Percentiles rank a stretch among this genome's conserved stretches.
These are phyloP conservation scores for Folsomia candida DNA, from an alignment of 2,888 invertebrate species.

Conservation along the genomic window DNA sequence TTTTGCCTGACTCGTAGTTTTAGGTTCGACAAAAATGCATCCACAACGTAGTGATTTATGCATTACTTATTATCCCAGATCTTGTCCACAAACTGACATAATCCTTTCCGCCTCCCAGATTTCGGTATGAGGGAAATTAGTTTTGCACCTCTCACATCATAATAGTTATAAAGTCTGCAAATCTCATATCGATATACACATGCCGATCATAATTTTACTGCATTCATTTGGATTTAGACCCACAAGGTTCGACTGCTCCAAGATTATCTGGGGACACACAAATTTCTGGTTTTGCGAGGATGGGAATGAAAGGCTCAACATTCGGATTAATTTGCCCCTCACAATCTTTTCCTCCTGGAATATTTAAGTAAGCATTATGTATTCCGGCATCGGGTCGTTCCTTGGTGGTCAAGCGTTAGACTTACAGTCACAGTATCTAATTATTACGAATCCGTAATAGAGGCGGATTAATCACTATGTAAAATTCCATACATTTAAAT, in stretches of 20 bases:
- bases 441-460: too few species aligned
- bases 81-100: too few species aligned
- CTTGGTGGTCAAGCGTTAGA: too few species aligned
- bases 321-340: slow-evolving; percentile 45
- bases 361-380: slow-evolving; percentile 44
- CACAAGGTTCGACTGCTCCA: slow-evolving; percentile 45
- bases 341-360: slow-evolving; percentile 46
- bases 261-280: slow-evolving; percentile 44
- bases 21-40: too few species aligned
- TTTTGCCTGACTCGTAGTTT: too few species aligned
- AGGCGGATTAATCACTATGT: too few species aligned
- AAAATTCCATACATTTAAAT: too few species aligned
- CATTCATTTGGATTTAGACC: slow-evolving; percentile 28
- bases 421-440: too few species aligned
- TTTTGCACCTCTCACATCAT: too few species aligned
- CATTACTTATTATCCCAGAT: too few species aligned
- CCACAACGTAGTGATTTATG: too few species aligned
- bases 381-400: neutral
- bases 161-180: slow-evolving; percentile 3
- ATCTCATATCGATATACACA: too few species aligned
- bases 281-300: slow-evolving; percentile 36
- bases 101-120: slow-evolving; percentile 67
- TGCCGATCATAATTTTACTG: neutral
- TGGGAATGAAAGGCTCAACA: slow-evolving; percentile 37
- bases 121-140: slow-evolving; percentile 60